Evolutionary conservation across 2,888 invertebrate species (phyloP).

Genomic region (Pammene fasciana): DNA sequence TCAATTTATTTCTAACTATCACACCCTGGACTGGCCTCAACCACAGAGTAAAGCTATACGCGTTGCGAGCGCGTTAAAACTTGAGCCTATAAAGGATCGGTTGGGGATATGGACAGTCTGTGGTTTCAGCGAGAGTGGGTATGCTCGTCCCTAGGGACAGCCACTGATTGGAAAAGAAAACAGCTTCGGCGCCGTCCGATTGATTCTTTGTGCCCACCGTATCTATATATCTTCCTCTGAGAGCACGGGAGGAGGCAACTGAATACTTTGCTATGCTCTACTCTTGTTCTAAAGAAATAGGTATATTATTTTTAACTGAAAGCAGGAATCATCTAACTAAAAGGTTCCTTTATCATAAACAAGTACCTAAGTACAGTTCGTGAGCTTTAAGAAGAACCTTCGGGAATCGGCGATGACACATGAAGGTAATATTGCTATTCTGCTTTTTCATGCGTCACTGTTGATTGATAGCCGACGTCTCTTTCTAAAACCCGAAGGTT

Average conservation of each 20-base stretch:
- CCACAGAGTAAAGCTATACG: conserved; percentile 50
- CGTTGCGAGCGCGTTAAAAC: background rate
- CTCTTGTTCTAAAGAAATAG: too few relatives aligned
- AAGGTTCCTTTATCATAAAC: too few relatives aligned
- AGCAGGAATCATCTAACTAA: too few relatives aligned
- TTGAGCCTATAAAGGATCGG: conserved; percentile 40
- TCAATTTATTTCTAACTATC: conserved; percentile 78
- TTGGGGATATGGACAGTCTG: conserved; percentile 50
- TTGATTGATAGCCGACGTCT: too few relatives aligned
- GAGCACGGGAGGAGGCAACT: conserved; percentile 47
- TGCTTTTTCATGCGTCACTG: too few relatives aligned
- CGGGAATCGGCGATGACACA: too few relatives aligned
- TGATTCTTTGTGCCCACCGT: conserved; percentile 72
- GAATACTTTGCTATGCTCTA: background rate
- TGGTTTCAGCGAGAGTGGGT: conserved; percentile 50
- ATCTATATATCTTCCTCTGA: conserved; percentile 66
- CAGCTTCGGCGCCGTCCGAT: conserved; percentile 75
- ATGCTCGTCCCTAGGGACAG: conserved; percentile 65
- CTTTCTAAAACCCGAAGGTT: too few relatives aligned
- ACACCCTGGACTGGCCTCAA: conserved; percentile 48
- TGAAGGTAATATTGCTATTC: too few relatives aligned
- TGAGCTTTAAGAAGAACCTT: too few relatives aligned
- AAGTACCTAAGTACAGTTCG: too few relatives aligned
- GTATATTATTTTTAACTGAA: too few relatives aligned
- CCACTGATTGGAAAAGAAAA: conserved; percentile 81